Base-by-base conservation (phyloP, 2,797 vertebrate species). In the Nyctibius grandis region DNA sequence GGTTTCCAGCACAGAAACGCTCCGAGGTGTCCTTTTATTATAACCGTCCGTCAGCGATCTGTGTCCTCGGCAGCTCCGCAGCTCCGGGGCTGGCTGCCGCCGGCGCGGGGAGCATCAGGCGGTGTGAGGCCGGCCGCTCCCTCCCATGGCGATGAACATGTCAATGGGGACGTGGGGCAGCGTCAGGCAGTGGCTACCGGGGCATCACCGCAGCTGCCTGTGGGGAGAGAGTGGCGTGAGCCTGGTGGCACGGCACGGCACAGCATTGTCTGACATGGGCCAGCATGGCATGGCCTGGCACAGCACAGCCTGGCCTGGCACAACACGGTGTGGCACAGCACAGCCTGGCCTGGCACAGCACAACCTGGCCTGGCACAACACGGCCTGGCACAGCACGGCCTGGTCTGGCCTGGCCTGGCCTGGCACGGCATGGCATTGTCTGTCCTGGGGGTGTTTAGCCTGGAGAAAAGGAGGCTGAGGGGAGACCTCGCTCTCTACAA, bases 81-180 rank as follows among this genome's bases (percentile, higher is more conserved):
- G 88, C 96, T 91, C 93, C 68, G 42, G 93, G 47, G 93, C 81
- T 50, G 85, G n/a, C 45, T 16, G 72, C 3, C 31, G 48, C 42
- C 23, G 53, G 77, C n/a, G 22, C 29, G 45, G 95, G 82, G 76
- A 38, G 85, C 64, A 18, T 97, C 57, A 97, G 91, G 96, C 92
- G 76, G 94, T 65, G 61, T 94, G 95, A 53, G 94, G 95, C 78
- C 91, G 69, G 57, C 91, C 63, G 38, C 93, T 96, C 64, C 97
- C 96, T 73, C 97, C 97, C 97, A 96, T 97, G 82, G 97, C 96
- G 57, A 98, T 93, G 96, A 97, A 98, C 68, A 98, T 96, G 57
- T 98, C 97, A 59, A 98, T 97, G 96, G 98, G 98, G 91, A 98
- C 93, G 84, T 98, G 96, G 89, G 96, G 96, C 95, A 98, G 85